These are phyloP conservation scores for Otus sunia DNA, from an alignment of 2,113 vertebrate genomes.

Conservation along the genomic window DNA sequence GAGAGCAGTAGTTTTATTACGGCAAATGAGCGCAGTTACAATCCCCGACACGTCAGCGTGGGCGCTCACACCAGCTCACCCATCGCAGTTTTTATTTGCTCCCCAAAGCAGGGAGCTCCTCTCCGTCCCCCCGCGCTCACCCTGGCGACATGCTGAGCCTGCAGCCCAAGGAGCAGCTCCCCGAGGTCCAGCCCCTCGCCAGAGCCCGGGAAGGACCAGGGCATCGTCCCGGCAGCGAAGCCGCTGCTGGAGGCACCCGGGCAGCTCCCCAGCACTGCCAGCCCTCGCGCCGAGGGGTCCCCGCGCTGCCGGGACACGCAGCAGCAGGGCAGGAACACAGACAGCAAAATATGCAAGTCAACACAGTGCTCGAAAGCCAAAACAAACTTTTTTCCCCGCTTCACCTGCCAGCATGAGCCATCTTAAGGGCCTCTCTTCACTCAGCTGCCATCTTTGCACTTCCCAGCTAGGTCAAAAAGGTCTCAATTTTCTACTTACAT, in stretches of 20 bases:
- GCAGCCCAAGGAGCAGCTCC: background rate
- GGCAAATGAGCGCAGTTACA: too few relatives aligned
- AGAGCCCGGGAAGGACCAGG: too few relatives aligned
- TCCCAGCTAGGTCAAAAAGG: background rate
- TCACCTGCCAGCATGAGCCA: background rate
- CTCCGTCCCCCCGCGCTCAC: rapidly evolving
- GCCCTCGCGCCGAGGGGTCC: background rate
- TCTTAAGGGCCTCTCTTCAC: background rate
- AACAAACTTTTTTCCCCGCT: background rate
- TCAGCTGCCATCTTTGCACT: background rate
- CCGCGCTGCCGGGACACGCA: background rate
- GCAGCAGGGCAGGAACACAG: background rate
- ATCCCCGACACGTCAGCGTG: background rate
- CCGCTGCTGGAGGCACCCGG: background rate
- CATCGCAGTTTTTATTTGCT: background rate
- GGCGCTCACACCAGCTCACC: too few relatives aligned
- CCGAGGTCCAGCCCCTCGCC: too few relatives aligned
- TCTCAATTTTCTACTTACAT: background rate
- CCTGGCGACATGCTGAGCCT: background rate
- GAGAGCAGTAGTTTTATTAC: too few relatives aligned
- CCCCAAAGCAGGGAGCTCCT: background rate
- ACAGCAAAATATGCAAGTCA: background rate
- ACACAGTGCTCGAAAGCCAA: background rate
- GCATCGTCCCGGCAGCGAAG: too few relatives aligned
- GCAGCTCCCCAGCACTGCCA: background rate